phyloP scores from a whole-genome alignment of 2,797 vertebrate species.

The Picus viridis region DNA sequence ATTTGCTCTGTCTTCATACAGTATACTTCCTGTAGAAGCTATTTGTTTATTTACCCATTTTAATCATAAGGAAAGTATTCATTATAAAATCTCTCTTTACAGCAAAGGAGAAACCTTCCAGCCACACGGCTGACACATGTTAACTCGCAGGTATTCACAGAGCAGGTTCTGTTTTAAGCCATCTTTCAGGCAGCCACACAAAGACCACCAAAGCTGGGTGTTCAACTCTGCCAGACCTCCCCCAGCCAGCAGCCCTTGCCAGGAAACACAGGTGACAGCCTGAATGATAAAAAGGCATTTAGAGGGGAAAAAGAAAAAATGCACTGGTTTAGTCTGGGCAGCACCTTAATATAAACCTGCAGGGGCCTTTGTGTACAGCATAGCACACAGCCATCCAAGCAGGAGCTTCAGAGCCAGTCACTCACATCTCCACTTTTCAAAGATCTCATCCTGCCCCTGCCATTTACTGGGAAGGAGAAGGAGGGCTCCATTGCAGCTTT shows the following conservation, averaged over 20 bases:
- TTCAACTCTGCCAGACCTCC: slow-evolving; percentile 72
- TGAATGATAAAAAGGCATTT: slow-evolving; percentile 77
- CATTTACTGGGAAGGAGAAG: not conserved
- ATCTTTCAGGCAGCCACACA: slow-evolving; percentile 71
- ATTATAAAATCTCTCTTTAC: slow-evolving; percentile 65
- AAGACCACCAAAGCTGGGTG: slow-evolving; percentile 71
- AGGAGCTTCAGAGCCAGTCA: slow-evolving; percentile 43
- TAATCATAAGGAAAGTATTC: slow-evolving; percentile 76
- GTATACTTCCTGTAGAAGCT: slow-evolving; percentile 59
- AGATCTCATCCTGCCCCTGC: not conserved
- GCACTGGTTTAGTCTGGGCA: slow-evolving; percentile 75
- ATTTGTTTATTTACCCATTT: slow-evolving; percentile 67
- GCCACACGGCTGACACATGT: slow-evolving; percentile 68
- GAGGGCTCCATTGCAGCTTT: slow-evolving; percentile 18
- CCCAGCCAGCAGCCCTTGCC: slow-evolving; percentile 69
- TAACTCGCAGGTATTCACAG: slow-evolving; percentile 70
- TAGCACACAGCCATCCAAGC: slow-evolving; percentile 54
- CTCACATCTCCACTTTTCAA: not conserved
- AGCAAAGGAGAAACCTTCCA: slow-evolving; percentile 66
- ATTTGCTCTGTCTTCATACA: slow-evolving; percentile 35
- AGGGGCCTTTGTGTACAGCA: slow-evolving; percentile 68
- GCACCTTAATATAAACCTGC: slow-evolving; percentile 76
- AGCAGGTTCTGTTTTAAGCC: slow-evolving; percentile 73
- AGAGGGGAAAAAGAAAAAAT: slow-evolving; percentile 68
- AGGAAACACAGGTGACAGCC: slow-evolving; percentile 77